Evolutionary conservation across 2,113 vertebrate species (phyloP).

Genomic region (Thryonomys swinderianus): DNA sequence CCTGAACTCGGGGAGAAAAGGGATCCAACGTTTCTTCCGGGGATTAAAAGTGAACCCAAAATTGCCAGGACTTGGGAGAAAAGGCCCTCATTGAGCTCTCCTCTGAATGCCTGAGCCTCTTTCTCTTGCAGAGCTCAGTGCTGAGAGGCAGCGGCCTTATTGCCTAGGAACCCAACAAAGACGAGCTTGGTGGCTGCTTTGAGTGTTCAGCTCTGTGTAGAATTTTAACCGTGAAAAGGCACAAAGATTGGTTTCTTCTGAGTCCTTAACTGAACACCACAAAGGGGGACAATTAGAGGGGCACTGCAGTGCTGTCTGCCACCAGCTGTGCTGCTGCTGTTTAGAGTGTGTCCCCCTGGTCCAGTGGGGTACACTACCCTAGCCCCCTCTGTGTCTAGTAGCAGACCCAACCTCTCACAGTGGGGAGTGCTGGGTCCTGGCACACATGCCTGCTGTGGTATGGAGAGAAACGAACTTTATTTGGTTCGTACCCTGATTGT

Average conservation of each 20-base stretch:
- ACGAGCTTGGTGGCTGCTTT: constrained; percentile 83
- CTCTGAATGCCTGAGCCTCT: constrained; percentile 83
- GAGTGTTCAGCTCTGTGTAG: constrained; percentile 84
- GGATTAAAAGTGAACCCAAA: constrained; percentile 83
- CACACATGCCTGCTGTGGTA: neutral
- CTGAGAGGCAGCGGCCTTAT: constrained; percentile 84
- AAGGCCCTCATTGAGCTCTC: constrained; percentile 78
- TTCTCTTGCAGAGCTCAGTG: constrained; percentile 83
- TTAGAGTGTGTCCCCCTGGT: constrained; percentile 22
- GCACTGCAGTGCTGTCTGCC: constrained; percentile 74
- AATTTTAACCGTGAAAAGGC: constrained; percentile 85
- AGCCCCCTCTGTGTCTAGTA: neutral
- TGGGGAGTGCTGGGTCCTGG: neutral
- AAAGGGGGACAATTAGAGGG: constrained; percentile 85
- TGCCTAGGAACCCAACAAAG: constrained; percentile 91
- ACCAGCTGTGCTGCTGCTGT: constrained; percentile 73
- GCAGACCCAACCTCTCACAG: neutral
- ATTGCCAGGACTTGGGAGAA: constrained; percentile 80
- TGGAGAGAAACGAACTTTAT: neutral
- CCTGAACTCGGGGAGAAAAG: constrained; percentile 59
- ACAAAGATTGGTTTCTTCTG: constrained; percentile 86
- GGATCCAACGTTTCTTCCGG: constrained; percentile 82
- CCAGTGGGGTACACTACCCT: neutral
- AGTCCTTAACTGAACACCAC: constrained; percentile 85
- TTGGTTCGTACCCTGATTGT: neutral